Evolutionary conservation across 2,888 invertebrate genomes (phyloP), one percentile per base, ranked within the genome.

Genomic region (Drosophila fulvimacula): DNA sequence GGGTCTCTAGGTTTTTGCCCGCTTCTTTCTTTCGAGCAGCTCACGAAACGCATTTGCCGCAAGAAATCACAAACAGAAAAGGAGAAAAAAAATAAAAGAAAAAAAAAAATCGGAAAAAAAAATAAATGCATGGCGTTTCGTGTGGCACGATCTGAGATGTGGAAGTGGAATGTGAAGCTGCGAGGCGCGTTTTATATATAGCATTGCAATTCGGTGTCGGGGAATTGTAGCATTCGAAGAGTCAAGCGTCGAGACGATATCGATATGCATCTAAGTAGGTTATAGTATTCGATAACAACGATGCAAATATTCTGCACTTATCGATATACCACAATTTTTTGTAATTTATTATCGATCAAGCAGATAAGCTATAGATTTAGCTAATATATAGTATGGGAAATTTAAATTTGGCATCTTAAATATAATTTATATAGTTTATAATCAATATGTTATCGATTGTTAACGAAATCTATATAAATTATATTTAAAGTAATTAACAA

Each of bases 91-190:
- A 34, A 41, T 52, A 49, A 62, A 56, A n/a, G n/a, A 24, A 30
- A 38, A 55, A 15, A 34, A 38, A 17, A 57, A 58, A 30, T 24
- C 42, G 10, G 38, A 30, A 56, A 56, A 42, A 30, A 56, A 56
- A 46, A 79, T 75, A 44, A 70, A 76, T 76, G 80, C 80, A 76
- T 71, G 44, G 27, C 24, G 76, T 76, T 84, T 82, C 81, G 81
- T 87, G 85, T 87, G 80, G 82, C 88, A 82, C 82, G 85, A 73
- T 81, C 87, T 70, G 71, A 68, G 67, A 81, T 86, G 66, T 60
- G 69, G 49, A 58, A 42, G 59, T 62, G 68, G 63, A 38, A 65
- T 66, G 72, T 15, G 49, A 56, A 62, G 61, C 71, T 42, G 36
- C 46, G 51, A 38, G 56, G 58, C 62, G 5, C 39, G 17, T 62